Evolutionary conservation across 2,797 vertebrate genomes (phyloP), one percentile per base, ranked within the genome.

Genomic region (Pangasius sanitwongsei): DNA sequence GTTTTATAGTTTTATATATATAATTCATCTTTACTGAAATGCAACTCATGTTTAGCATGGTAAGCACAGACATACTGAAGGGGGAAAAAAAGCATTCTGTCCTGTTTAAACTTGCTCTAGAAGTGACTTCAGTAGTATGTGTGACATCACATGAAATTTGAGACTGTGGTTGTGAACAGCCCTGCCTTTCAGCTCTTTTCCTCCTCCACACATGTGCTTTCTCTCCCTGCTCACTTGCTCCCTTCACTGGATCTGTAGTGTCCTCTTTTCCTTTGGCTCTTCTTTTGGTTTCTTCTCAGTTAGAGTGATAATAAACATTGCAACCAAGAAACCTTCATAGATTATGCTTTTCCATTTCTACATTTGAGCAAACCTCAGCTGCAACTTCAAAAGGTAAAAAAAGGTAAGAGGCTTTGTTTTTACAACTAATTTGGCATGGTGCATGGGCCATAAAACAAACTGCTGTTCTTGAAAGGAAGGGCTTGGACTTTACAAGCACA

Each of bases 61-160:
- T 34, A 41, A n/a, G 72, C 44, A 50, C 16, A 67, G 70, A 61
- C 55, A 81, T 57, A 59, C 12, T 53, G n/a, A 80, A 77, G 11
- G 44, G 41, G 31, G 59, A 59, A 50, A 87, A 48, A 59, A 87
- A 48, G 53, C 1, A 81, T 61, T 57, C 48, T 88, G 75, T 83
- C 77, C 70, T 90, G 86, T 81, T 85, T 89, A 69, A 87, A 81
- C 65, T 87, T 85, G 83, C 87, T 93, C 90, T 92, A 92, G 44
- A 93, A 94, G 92, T 94, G 93, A 87, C 91, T 93, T 82, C 53
- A 88, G 85, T 77, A 86, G 31, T 86, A 81, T 28, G 83, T 23
- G 80, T 96, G 95, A 96, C 95, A 94, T 95, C 95, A 96, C 91
- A 70, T 94, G 96, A 94, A 96, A 96, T 93, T 91, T 93, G 95